These are phyloP conservation scores for Steinernema carpocapsae DNA, from an alignment of 2,888 invertebrate genomes.

Conservation along the genomic window DNA sequence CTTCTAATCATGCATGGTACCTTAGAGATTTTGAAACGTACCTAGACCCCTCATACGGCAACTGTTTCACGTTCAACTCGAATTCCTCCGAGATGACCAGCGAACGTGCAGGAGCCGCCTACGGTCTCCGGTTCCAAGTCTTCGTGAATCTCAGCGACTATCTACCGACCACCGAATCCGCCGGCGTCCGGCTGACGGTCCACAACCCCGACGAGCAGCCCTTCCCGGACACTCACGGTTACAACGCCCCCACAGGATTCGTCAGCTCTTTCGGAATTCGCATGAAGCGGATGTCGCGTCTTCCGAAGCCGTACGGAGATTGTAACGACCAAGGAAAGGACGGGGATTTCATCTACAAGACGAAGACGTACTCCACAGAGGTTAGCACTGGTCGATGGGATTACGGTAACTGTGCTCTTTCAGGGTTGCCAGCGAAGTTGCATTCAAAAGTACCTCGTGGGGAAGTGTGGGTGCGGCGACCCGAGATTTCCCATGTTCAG, in stretches of 20 bases:
- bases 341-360: conserved; percentile 62
- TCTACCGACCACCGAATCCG: conserved; percentile 67
- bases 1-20: background rate
- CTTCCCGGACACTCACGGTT: conserved; percentile 67
- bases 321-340: conserved; percentile 62
- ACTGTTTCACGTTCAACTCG: conserved; percentile 67
- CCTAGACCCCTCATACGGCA: conserved; percentile 67
- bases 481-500: conserved; percentile 62
- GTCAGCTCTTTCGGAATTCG: conserved; percentile 66
- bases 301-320: conserved; percentile 67
- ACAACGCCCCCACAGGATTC: conserved; percentile 68
- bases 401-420: background rate
- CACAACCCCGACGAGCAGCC: conserved; percentile 61
- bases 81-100: conserved; percentile 54
- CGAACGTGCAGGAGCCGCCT: conserved; percentile 66
- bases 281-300: conserved; percentile 64
- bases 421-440: conserved; percentile 66
- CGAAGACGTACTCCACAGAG: conserved; percentile 64
- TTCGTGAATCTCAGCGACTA: conserved; percentile 67
- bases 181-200: conserved; percentile 65
- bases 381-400: conserved; percentile 37
- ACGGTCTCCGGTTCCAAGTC: conserved; percentile 66
- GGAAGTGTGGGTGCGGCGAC: conserved; percentile 66
- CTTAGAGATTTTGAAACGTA: conserved; percentile 63
- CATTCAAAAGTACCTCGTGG: conserved; percentile 57